Base-by-base conservation (phyloP, 2,797 vertebrate genomes). In the Danio albolineatus region DNA sequence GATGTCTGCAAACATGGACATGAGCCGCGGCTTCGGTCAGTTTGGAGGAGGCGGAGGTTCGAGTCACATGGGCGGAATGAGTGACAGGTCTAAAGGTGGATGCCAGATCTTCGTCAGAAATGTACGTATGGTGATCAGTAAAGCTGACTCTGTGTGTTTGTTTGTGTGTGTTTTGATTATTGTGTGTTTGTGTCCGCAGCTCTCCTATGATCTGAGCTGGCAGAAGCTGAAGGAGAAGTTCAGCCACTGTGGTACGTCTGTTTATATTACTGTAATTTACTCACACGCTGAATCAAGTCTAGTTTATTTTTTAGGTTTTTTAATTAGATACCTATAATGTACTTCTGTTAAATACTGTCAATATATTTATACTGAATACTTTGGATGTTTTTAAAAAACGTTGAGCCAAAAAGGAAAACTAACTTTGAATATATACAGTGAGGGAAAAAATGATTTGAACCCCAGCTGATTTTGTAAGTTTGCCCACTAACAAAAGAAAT, bases 71-170 rank as follows among this genome's bases (percentile, higher is more conserved):
- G 95, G 95, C 73, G 95, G 93, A 85, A 93, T 96, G 92, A 95
- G 95, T 75, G 97, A 98, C 80, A 90, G 97, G 80, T 94, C 95
- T 84, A 98, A 97, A 92, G 97, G 90, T 80, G 97, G 97, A 85
- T 98, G 96, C 91, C 97, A 98, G 91, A 99, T 99, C 92, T 99
- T 99, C 94, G 98, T 97, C 86, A 92, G 97, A 95, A 99, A 99
- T 91, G 98, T 98, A 94, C 94, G 97, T 88, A 87, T 81, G 7
- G 14, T 1, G 10, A 54, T 14, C 6, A 72, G 14, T 28, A 2
- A 14, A 10, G 6, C 17, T 17, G 0, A 41, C 5, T 2, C 0
- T 0, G 21, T 10, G 46, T 36, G 16, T 56, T n/a, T 66, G 19
- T n/a, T 53, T 19, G 6, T 10, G 2, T 53, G 6, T 54, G 10